Evolutionary conservation across 2,797 vertebrate species (phyloP), one percentile per base, ranked within the genome.

Genomic region (Momotus momota): DNA sequence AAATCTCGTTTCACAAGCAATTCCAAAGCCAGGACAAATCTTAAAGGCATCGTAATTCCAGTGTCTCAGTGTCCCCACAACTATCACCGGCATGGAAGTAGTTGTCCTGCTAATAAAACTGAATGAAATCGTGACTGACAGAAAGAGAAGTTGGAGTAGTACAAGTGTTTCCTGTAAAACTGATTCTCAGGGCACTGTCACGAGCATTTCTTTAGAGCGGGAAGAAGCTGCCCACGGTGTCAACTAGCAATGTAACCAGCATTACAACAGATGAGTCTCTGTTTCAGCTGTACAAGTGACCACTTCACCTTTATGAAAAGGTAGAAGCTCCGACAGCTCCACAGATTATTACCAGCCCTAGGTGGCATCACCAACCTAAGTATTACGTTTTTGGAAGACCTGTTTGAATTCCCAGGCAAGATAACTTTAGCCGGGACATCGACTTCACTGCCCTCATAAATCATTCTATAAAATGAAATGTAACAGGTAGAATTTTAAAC

Each of bases 231-330:
- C 29, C 51, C 51, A 82, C 6, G 5, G 67, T 46, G 85, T 40
- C 81, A 82, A 23, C 58, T 35, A 66, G 70, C 60, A 81, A 75
- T 95, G 73, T 13, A 72, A 49, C 55, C 61, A 81, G 54, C 43
- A 86, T 29, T 51, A 20, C 73, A 78, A 88, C 41, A 91, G 43
- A 73, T 25, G 41, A 60, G 72, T 43, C 33, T 88, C 75, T 83
- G 66, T 22, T 81, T 72, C 88, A 72, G 62, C 74, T 86, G 38
- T 38, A 58, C 9, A 6, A 88, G 62, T 22, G 64, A 46, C 45
- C 74, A 65, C 80, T 91, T 92, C 60, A 84, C 55, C 84, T 93
- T 81, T 88, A 18, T 33, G 26, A 87, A 72, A 73, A 93, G 71
- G 67, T 73, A 67, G 85, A 65, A 49, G 51, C 69, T 72, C 65